These are phyloP conservation scores for Leptatherina wallacei DNA, from an alignment of 2,797 vertebrate species.

Conservation along the genomic window DNA sequence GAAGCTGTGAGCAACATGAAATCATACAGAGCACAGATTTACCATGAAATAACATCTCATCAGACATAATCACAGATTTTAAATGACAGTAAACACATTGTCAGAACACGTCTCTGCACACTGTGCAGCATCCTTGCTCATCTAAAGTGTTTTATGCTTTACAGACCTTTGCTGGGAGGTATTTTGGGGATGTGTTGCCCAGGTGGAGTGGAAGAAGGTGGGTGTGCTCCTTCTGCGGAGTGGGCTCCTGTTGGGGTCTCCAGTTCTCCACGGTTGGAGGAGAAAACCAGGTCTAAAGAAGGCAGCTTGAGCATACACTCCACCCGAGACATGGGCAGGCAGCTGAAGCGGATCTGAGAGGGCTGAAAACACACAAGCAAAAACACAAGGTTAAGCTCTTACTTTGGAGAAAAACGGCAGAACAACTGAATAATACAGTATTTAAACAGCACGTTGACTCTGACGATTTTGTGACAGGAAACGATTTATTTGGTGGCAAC, in stretches of 20 bases:
- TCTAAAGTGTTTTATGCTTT: not conserved
- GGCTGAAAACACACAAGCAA: slow-evolving; percentile 81
- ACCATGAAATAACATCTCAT: slow-evolving; percentile 18
- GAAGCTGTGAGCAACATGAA: slow-evolving; percentile 39
- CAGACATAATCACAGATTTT: slow-evolving; percentile 2
- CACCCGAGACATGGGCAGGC: slow-evolving; percentile 95
- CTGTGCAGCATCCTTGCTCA: not conserved
- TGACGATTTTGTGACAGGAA: not conserved
- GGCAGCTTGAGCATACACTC: slow-evolving; percentile 99
- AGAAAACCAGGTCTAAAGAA: slow-evolving; percentile 97
- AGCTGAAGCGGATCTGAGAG: slow-evolving; percentile 99
- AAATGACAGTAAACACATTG: slow-evolving; percentile 12
- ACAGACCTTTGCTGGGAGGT: slow-evolving; percentile 88
- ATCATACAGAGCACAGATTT: slow-evolving; percentile 4
- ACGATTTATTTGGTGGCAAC: not conserved
- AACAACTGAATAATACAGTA: not conserved
- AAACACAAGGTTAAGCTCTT: not conserved
- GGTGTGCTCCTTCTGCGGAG: slow-evolving; percentile 79
- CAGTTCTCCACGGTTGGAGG: slow-evolving; percentile 95
- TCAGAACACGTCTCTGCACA: not conserved
- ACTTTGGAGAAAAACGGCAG: not conserved
- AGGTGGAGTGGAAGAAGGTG: slow-evolving; percentile 75
- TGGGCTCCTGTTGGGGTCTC: slow-evolving; percentile 86
- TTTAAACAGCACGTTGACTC: not conserved
- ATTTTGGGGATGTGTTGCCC: slow-evolving; percentile 84